Percentiles rank a stretch among this genome's conserved stretches.
Evolutionary conservation across 2,113 vertebrate genomes (phyloP).

Genomic region (Silurus asotus): DNA sequence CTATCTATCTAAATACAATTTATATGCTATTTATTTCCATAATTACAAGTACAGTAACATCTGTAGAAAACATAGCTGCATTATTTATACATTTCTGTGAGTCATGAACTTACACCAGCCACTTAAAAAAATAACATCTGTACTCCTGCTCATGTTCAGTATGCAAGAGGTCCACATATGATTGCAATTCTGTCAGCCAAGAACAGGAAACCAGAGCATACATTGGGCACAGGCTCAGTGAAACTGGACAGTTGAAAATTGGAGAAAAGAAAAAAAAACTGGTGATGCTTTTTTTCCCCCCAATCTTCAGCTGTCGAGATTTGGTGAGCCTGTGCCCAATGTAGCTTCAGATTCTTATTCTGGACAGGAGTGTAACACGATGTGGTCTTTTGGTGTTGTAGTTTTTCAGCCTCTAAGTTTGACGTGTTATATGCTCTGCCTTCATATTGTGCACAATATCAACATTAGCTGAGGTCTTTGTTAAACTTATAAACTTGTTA

Average conservation of each 20-base stretch:
- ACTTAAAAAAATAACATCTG: background rate
- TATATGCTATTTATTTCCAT: no score
- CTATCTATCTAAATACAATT: no score
- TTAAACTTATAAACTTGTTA: no score
- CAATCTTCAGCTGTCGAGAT: background rate
- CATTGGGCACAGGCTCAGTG: background rate
- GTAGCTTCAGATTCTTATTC: background rate
- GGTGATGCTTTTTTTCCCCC: background rate
- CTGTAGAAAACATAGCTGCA: no score
- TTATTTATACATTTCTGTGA: background rate
- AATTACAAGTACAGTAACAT: no score
- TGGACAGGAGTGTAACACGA: background rate
- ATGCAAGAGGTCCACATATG: conserved; percentile 1
- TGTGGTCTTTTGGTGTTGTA: background rate
- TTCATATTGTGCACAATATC: background rate
- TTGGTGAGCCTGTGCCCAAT: background rate
- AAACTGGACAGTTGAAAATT: background rate
- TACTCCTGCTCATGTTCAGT: background rate
- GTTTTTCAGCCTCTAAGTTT: background rate
- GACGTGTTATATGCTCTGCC: background rate
- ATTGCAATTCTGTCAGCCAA: background rate
- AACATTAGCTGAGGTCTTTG: no score
- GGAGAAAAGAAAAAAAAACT: background rate
- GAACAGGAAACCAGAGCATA: background rate
- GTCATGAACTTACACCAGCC: background rate